Evolutionary conservation across 1,140 invertebrate genomes (phyloP), one percentile per base, ranked within the genome.

Genomic region (Diabrotica undecimpunctata): DNA sequence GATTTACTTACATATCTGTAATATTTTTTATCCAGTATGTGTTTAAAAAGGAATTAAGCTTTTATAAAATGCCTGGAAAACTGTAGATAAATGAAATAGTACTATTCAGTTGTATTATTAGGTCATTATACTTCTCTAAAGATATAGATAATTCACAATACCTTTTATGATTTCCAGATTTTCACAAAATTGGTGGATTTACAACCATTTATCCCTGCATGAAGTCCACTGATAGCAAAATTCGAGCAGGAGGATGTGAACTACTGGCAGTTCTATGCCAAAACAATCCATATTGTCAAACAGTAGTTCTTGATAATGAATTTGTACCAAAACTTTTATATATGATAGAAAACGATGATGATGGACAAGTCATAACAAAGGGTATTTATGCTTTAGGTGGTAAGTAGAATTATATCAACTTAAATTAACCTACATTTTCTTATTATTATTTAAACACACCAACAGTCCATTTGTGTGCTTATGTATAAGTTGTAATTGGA

Each of bases 131-230:
- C n/a, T n/a, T n/a, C n/a, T n/a, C n/a, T n/a, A n/a, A 25, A 1
- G 25, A 4, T 25, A 25, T 25, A 25, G 1, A 25, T 25, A 25
- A 25, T 25, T 25, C 25, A 25, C 25, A 25, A 25, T 25, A 25
- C 25, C 25, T 25, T 46, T 46, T 4, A 25, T 11, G 25, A 25
- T 38, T 62, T 60, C 35, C n/a, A 88, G 88, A 93, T 82, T 93
- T 93, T 75, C 86, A 88, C 70, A 93, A 92, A 79, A 86, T 94
- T 70, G 89, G 89, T 7, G 91, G 90, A 1, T 92, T 91, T 72
- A 78, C 82, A 0, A 82, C 92, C 52, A 83, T 94, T 53, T 81
- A 84, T 0, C 77, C 85, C 0, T 87, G 90, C 72, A 78, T 91
- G 25, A 83, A 85, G 66, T 87, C 85, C 60, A 77, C 83, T 5